Evolutionary conservation across 1,140 invertebrate species (phyloP).

Genomic region (Lordiphosa clarofinis): DNA sequence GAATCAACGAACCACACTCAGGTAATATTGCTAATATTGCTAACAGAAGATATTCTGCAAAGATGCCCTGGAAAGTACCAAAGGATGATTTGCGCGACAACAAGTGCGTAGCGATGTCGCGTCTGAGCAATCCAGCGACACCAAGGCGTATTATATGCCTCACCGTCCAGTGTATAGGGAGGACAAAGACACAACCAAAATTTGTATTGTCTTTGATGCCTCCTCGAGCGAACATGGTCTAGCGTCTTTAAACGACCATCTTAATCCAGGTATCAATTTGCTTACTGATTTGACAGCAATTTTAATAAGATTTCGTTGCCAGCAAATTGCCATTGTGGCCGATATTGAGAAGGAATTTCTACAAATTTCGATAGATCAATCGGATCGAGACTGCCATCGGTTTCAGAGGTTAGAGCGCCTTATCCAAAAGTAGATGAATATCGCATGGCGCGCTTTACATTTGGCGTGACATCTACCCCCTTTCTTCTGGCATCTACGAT

Average conservation of each 20-base stretch:
- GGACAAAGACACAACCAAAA: background rate
- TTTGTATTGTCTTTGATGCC: too few species aligned
- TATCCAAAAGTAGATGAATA: too few species aligned
- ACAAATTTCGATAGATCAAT: too few species aligned
- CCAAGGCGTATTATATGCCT: slow-evolving; percentile 3
- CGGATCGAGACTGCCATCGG: too few species aligned
- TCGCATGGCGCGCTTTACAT: too few species aligned
- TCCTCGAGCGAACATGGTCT: background rate
- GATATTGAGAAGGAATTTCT: too few species aligned
- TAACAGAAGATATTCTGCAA: slow-evolving; percentile 2
- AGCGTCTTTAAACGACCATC: slow-evolving; percentile 3
- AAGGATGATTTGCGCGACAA: background rate
- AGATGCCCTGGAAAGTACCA: slow-evolving; percentile 6
- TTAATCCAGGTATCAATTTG: slow-evolving; percentile 5
- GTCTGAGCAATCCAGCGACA: too few species aligned
- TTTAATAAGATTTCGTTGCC: slow-evolving; percentile 9
- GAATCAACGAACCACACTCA: background rate
- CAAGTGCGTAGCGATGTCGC: too few species aligned
- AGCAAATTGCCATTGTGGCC: slow-evolving; percentile 5
- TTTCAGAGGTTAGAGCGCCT: too few species aligned
- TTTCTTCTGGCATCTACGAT: too few species aligned
- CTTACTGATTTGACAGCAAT: slow-evolving; percentile 5
- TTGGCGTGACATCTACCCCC: too few species aligned
- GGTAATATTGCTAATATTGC: background rate
- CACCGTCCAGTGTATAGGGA: slow-evolving; percentile 2